phyloP scores from a whole-genome alignment of 1,140 invertebrate genomes.

The Zaprionus taronus region DNA sequence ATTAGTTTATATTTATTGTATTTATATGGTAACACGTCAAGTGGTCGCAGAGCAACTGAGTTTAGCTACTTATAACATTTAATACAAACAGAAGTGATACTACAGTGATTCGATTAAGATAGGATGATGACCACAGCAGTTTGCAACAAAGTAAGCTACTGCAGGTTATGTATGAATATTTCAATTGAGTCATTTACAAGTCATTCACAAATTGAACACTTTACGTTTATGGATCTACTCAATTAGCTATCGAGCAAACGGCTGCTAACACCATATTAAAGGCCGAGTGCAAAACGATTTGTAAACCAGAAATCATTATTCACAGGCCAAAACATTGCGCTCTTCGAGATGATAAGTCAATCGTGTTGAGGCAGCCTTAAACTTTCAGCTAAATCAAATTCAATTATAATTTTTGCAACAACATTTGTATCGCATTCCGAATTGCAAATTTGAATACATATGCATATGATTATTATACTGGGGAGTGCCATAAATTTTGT shows the following conservation, averaged over 20 bases:
- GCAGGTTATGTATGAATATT: neutral
- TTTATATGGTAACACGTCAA: neutral
- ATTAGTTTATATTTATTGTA: neutral
- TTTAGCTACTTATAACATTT: neutral
- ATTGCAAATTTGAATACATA: neutral
- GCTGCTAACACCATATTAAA: neutral
- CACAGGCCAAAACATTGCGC: neutral
- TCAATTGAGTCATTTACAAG: constrained; percentile 13
- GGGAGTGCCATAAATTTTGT: neutral
- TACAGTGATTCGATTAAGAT: neutral
- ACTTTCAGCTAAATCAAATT: constrained; percentile 61
- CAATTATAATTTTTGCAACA: constrained; percentile 62
- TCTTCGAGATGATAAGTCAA: constrained; percentile 1
- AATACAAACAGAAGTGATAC: neutral
- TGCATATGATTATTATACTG: neutral
- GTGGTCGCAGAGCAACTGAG: neutral
- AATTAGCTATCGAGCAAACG: neutral
- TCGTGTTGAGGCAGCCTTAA: neutral
- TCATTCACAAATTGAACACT: constrained; percentile 12
- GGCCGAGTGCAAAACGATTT: constrained; percentile 22
- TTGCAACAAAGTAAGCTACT: neutral
- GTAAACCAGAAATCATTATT: constrained; percentile 12
- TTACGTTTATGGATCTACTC: constrained; percentile 28
- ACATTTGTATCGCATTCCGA: constrained; percentile 43
- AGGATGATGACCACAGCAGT: neutral